Evolutionary conservation across 2,888 invertebrate genomes (phyloP).

Genomic region (Therioaphis trifolii): DNA sequence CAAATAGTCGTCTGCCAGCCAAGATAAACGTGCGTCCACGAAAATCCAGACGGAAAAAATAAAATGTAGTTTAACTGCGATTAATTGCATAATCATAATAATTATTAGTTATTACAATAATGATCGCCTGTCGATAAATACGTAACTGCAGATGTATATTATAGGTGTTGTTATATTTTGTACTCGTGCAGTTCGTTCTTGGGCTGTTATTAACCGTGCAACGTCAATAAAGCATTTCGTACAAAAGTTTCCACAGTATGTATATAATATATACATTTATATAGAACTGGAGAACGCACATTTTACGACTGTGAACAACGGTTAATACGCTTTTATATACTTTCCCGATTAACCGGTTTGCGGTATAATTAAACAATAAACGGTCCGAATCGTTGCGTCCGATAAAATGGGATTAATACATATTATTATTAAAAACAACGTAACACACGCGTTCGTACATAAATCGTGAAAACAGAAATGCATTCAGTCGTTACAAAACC

Average conservation of each 20-base stretch:
- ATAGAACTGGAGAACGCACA: too few species aligned
- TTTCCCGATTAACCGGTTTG: constrained; percentile 33
- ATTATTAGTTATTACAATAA: too few species aligned
- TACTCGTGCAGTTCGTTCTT: not conserved
- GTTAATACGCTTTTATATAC: not conserved
- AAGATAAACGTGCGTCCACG: too few species aligned
- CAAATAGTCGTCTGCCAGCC: too few species aligned
- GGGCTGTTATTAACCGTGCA: not conserved
- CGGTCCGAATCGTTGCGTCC: constrained; percentile 33
- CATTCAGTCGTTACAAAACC: too few species aligned
- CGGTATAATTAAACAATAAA: constrained; percentile 49
- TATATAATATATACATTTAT: constrained; percentile 13
- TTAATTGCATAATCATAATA: too few species aligned
- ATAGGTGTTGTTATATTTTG: not conserved
- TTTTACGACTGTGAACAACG: constrained; percentile 9
- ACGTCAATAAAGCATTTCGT: not conserved
- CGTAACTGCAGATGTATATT: too few species aligned
- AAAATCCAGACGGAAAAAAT: too few species aligned
- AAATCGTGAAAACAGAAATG: too few species aligned
- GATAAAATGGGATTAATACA: too few species aligned
- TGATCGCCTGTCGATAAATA: too few species aligned
- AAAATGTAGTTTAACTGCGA: too few species aligned
- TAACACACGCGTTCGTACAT: not conserved
- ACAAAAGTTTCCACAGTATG: not conserved
- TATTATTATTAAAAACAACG: constrained; percentile 35